These are phyloP conservation scores for Antedon mediterranea DNA, from an alignment of 53 echinoderm and acorn worm species.

Conservation along the genomic window DNA sequence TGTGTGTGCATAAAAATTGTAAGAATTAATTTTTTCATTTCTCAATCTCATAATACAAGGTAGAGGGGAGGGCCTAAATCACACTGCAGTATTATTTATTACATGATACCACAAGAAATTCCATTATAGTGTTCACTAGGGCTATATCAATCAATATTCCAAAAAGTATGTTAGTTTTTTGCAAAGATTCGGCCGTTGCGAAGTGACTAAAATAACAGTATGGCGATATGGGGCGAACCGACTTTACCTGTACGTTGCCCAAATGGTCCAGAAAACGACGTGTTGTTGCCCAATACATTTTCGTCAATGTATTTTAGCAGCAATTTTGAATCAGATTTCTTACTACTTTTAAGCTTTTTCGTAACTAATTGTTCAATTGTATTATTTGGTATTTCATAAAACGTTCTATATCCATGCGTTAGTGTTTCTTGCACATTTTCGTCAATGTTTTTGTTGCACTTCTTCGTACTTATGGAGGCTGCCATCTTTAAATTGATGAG, in stretches of 20 bases:
- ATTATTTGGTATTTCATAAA: slow-evolving; percentile 19
- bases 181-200: too few relatives aligned
- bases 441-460: background rate
- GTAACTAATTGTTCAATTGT: background rate
- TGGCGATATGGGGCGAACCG: too few relatives aligned
- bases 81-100: too few relatives aligned
- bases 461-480: slow-evolving; percentile 13
- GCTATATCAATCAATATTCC: too few relatives aligned
- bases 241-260: slow-evolving; percentile 56
- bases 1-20: too few relatives aligned
- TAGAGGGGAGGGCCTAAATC: too few relatives aligned
- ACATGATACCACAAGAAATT: too few relatives aligned
- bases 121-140: too few relatives aligned
- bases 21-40: too few relatives aligned
- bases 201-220: too few relatives aligned
- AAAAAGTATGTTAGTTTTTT: too few relatives aligned
- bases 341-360: background rate
- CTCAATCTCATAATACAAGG: too few relatives aligned
- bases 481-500: slow-evolving; percentile 26
- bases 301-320: slow-evolving; percentile 38
- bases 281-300: slow-evolving; percentile 48
- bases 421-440: background rate
- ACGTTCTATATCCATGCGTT: slow-evolving; percentile 6
- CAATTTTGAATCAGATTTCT: background rate
- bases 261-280: slow-evolving; percentile 58